Percentiles rank a stretch among this genome's conserved stretches.
phyloP scores from a whole-genome alignment of 2,888 invertebrate genomes.

The Meta bourneti region DNA sequence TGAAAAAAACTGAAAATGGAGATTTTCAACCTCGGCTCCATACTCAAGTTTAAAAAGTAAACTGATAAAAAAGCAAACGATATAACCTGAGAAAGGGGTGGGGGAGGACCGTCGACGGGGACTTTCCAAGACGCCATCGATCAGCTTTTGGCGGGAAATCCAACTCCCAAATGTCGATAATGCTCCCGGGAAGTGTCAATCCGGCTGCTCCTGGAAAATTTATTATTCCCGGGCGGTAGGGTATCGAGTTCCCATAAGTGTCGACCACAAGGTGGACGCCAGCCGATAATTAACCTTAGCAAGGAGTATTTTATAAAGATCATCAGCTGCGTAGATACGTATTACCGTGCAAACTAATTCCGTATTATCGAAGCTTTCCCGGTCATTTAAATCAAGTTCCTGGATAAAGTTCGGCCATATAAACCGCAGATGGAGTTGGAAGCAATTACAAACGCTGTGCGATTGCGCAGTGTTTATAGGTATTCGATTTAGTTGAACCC shows the following conservation, averaged over 20 bases:
- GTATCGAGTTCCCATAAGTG: constrained; percentile 34
- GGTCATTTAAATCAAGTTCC: too few species aligned
- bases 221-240: constrained; percentile 41
- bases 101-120: neutral
- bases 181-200: constrained; percentile 54
- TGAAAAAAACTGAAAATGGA: constrained; percentile 5
- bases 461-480: neutral
- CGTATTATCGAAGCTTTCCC: neutral
- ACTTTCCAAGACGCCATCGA: constrained; percentile 46
- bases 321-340: neutral
- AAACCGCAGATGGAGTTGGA: too few species aligned
- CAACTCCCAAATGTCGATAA: constrained; percentile 51
- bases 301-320: neutral
- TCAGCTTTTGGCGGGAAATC: constrained; percentile 59
- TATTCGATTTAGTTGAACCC: neutral
- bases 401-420: too few species aligned
- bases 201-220: constrained; percentile 40
- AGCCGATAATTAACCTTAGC: constrained; percentile 36
- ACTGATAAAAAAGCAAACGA: neutral
- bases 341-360: neutral
- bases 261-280: constrained; percentile 9
- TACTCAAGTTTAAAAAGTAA: neutral
- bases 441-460: neutral
- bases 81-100: neutral
- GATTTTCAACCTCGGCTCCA: neutral